Conservation (phyloP, 2,888 invertebrate species). For the Laothoe populi region DNA sequence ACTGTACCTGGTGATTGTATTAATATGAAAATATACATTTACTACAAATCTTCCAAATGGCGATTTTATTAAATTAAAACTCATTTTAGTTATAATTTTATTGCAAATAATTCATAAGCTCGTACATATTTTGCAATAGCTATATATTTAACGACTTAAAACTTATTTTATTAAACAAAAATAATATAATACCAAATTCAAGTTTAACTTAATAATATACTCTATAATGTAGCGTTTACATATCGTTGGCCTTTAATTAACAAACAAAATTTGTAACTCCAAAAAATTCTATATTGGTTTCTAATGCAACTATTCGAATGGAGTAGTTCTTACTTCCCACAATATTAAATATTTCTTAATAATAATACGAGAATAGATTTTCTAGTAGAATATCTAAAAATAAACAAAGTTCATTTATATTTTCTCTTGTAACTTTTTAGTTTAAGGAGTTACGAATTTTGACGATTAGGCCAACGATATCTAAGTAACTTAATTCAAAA, state of each 20-base stretch:
- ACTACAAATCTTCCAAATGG: slow-evolving; percentile 80
- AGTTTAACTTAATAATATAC: slow-evolving; percentile 9
- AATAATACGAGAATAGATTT: too few species aligned
- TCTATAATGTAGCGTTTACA: slow-evolving; percentile 10
- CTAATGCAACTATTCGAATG: too few species aligned
- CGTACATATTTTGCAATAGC: slow-evolving; percentile 57
- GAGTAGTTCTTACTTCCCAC: too few species aligned
- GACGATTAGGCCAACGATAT: too few species aligned
- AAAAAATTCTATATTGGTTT: too few species aligned
- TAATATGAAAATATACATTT: slow-evolving; percentile 83
- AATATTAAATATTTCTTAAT: too few species aligned
- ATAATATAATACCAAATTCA: slow-evolving; percentile 22
- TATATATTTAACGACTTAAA: slow-evolving; percentile 53
- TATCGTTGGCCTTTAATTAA: too few species aligned
- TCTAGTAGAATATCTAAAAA: too few species aligned
- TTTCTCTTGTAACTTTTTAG: too few species aligned
- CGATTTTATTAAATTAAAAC: slow-evolving; percentile 50
- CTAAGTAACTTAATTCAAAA: slow-evolving; percentile 12
- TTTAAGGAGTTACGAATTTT: too few species aligned
- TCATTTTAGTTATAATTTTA: slow-evolving; percentile 50
- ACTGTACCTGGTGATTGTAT: slow-evolving; percentile 84
- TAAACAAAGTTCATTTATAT: too few species aligned
- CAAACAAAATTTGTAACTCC: too few species aligned
- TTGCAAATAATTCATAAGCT: slow-evolving; percentile 75
- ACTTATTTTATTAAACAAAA: slow-evolving; percentile 51